Percentiles rank a stretch among this genome's conserved stretches.
phyloP scores from a whole-genome alignment of 2,888 invertebrate genomes.

The Eupithecia abbreviata region DNA sequence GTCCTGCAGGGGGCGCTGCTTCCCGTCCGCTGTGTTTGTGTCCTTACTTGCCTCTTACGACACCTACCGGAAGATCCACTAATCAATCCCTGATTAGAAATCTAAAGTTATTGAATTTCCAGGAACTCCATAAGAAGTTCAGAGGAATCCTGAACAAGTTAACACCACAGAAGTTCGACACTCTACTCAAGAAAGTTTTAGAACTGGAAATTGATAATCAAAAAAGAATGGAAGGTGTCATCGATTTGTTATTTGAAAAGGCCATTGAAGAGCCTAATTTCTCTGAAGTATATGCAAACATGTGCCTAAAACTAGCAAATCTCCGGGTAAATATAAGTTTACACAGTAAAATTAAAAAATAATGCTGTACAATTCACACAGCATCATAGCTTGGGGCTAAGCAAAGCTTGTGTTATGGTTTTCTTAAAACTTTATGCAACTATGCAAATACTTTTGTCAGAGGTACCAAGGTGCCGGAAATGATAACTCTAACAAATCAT shows the following conservation, averaged over 20 bases:
- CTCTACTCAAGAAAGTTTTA: constrained; percentile 90
- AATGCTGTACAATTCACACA: too few relatives aligned
- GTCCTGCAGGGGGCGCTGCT: too few relatives aligned
- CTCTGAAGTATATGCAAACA: constrained; percentile 95
- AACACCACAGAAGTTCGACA: constrained; percentile 96
- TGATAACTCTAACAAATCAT: too few relatives aligned
- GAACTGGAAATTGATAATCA: constrained; percentile 90
- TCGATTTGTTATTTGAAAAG: constrained; percentile 96
- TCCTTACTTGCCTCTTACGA: too few relatives aligned
- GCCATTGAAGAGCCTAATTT: constrained; percentile 98
- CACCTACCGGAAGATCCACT: too few relatives aligned
- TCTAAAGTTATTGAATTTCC: constrained; percentile 44
- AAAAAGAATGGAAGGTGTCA: constrained; percentile 91
- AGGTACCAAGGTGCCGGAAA: too few relatives aligned
- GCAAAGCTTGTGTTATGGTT: too few relatives aligned
- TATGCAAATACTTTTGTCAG: too few relatives aligned
- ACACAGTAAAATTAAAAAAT: background rate
- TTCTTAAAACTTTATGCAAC: too few relatives aligned
- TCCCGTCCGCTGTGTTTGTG: too few relatives aligned
- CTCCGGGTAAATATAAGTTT: constrained; percentile 81
- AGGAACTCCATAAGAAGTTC: constrained; percentile 91
- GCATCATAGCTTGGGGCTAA: too few relatives aligned
- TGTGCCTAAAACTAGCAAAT: constrained; percentile 89
- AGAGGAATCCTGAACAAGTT: constrained; percentile 96
- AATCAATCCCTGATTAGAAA: background rate